Evolutionary conservation across 2,797 vertebrate species (phyloP).

Genomic region (Hafferia zeledoni): DNA sequence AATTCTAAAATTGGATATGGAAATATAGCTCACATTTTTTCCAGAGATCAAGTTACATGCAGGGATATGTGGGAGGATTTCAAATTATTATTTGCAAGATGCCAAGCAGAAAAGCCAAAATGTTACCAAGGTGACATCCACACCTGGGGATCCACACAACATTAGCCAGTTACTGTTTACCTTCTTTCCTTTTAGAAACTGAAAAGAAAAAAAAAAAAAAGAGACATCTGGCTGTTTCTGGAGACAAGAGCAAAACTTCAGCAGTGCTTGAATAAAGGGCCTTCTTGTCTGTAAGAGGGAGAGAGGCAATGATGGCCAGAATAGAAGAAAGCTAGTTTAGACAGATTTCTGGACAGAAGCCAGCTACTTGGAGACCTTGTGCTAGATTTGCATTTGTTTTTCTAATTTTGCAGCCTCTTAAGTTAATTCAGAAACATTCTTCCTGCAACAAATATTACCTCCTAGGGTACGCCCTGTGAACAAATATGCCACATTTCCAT

Average conservation of each 20-base stretch:
- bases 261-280: neutral
- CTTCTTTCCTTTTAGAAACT: neutral
- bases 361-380: neutral
- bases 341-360: neutral
- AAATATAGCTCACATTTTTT: constrained; percentile 39
- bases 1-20: constrained; percentile 36
- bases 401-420: neutral
- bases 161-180: neutral
- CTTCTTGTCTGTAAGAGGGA: neutral
- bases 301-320: neutral
- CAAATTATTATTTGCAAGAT: neutral
- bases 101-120: neutral
- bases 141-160: neutral
- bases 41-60: neutral
- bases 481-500: neutral
- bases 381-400: constrained; percentile 21
- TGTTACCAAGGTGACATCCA: neutral
- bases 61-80: neutral
- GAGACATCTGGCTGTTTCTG: neutral
- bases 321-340: neutral
- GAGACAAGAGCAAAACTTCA: neutral
- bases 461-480: neutral
- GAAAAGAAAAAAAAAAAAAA: neutral
- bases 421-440: neutral
- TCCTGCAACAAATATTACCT: neutral